Conservation (phyloP, 2,113 vertebrate species). For the Lethenteron camtschaticum region DNA sequence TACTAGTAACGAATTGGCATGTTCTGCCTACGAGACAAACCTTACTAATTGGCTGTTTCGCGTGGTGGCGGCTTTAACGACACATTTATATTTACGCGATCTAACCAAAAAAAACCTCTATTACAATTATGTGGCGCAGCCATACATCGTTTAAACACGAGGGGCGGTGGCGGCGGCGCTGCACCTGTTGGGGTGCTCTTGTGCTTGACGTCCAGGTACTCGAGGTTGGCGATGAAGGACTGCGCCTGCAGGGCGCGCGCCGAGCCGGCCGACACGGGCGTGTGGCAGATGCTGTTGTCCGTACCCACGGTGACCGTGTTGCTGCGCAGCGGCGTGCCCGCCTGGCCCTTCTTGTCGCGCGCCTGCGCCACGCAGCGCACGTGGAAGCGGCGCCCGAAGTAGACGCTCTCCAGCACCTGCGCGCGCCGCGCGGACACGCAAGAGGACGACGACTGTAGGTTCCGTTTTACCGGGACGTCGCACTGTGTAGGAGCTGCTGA, state of each 20-base stretch:
- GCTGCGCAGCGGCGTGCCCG: conserved; percentile 68
- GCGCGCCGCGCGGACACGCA: not conserved
- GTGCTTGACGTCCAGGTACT: conserved; percentile 87
- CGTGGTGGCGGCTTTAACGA: no score
- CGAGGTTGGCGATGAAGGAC: conserved; percentile 76
- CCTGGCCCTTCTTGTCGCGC: conserved; percentile 55
- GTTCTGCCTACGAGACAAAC: no score
- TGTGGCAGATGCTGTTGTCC: conserved; percentile 80
- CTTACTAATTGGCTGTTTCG: no score
- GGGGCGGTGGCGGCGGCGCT: no score
- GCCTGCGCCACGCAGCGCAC: conserved; percentile 84
- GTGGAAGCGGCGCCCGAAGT: conserved; percentile 85
- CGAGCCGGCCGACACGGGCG: conserved; percentile 65
- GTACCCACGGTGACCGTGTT: conserved; percentile 64
- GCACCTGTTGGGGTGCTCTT: conserved; percentile 91
- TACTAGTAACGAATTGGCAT: no score
- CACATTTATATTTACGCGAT: no score
- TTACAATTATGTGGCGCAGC: no score
- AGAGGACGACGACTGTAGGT: not conserved
- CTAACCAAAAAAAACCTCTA: no score
- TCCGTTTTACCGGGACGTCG: not conserved
- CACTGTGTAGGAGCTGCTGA: no score
- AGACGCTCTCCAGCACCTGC: conserved; percentile 90
- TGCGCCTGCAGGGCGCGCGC: conserved; percentile 86
- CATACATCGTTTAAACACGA: no score